phyloP scores from a whole-genome alignment of 2,113 vertebrate genomes.

The Toxotes jaculatrix region DNA sequence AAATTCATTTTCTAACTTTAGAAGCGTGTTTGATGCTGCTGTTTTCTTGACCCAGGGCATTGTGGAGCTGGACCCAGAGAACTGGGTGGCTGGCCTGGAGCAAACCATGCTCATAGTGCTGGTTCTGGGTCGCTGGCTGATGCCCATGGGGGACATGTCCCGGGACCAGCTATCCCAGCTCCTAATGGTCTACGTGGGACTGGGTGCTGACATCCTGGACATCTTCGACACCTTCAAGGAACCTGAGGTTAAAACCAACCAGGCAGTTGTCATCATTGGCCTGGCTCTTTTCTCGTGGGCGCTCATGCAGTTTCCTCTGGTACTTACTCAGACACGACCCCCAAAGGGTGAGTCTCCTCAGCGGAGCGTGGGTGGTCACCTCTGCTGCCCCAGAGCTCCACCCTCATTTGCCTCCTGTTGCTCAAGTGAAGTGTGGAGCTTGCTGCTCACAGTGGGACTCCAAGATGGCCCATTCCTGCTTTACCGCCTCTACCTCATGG shows the following conservation, averaged over 20 bases:
- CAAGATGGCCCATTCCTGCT: slow-evolving; percentile 85
- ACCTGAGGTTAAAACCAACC: slow-evolving; percentile 78
- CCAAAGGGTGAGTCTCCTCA: not conserved
- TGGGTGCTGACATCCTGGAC: slow-evolving; percentile 85
- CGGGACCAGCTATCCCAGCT: slow-evolving; percentile 85
- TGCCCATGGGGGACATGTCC: slow-evolving; percentile 86
- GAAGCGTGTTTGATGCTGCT: not conserved
- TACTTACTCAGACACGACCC: slow-evolving; percentile 80
- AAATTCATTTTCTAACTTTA: not conserved
- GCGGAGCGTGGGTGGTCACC: not conserved
- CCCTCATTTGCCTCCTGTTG: slow-evolving; percentile 64
- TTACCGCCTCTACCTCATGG: slow-evolving; percentile 83
- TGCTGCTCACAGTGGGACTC: slow-evolving; percentile 82
- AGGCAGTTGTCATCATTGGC: slow-evolving; percentile 71
- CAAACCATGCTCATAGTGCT: slow-evolving; percentile 86
- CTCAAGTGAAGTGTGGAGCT: slow-evolving; percentile 83
- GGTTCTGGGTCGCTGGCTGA: slow-evolving; percentile 85
- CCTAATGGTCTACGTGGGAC: slow-evolving; percentile 83
- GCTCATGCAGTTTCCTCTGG: slow-evolving; percentile 85
- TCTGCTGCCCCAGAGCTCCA: slow-evolving; percentile 4
- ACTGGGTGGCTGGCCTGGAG: slow-evolving; percentile 83
- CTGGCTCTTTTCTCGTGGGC: slow-evolving; percentile 84
- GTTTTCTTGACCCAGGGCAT: slow-evolving; percentile 72
- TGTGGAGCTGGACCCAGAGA: slow-evolving; percentile 76
- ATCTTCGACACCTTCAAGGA: slow-evolving; percentile 85